phyloP scores from a whole-genome alignment of 2,113 vertebrate species.

The Protobothrops mucrosquamatus region DNA sequence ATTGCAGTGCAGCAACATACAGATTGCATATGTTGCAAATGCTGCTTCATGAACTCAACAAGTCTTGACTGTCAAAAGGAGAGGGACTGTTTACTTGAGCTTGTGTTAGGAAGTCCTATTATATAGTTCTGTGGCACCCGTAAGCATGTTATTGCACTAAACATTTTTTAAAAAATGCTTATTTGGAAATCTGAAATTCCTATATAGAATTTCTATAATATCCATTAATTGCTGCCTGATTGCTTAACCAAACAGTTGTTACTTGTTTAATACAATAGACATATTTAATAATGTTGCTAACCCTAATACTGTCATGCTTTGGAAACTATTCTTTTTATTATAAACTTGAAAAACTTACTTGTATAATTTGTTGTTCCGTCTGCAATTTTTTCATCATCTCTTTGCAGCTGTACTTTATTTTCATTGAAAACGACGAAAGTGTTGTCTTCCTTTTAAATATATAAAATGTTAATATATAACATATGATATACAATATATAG shows the following conservation, averaged over 20 bases:
- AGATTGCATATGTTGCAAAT: background rate
- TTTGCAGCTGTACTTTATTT: constrained; percentile 62
- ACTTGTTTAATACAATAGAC: background rate
- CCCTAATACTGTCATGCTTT: background rate
- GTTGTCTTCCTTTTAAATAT: constrained; percentile 59
- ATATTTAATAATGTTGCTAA: background rate
- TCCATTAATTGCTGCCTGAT: background rate
- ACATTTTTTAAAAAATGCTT: background rate
- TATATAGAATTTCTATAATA: background rate
- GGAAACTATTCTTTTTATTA: background rate
- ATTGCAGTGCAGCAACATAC: background rate
- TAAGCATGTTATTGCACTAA: background rate
- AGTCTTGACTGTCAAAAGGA: background rate
- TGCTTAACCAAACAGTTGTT: background rate
- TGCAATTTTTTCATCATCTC: constrained; percentile 48
- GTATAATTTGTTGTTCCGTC: constrained; percentile 63
- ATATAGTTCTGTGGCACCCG: background rate
- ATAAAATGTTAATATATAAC: constrained; percentile 11
- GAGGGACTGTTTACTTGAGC: background rate
- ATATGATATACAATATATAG: constrained; percentile 19
- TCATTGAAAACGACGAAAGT: constrained; percentile 45
- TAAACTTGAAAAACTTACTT: constrained; percentile 60
- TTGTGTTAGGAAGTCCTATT: background rate
- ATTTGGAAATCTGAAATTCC: too few species aligned
- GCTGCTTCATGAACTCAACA: background rate